Base-by-base conservation (phyloP, 35 echinoderm and acorn worm genomes). In the Apostichopus californicus region DNA sequence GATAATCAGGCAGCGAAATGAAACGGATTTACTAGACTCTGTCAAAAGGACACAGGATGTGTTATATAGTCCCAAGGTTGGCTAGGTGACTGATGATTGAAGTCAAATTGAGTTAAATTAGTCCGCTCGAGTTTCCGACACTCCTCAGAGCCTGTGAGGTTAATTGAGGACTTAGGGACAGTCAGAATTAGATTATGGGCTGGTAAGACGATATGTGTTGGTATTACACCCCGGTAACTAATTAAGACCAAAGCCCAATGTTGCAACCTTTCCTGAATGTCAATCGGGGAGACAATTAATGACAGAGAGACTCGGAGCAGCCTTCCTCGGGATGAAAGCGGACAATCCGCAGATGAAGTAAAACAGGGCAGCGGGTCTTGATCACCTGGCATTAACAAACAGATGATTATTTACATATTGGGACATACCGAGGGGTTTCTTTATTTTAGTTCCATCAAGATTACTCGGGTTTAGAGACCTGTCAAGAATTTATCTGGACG, bases 71-170 rank as follows among this genome's bases (percentile, higher is more conserved):
- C 86, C 68, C 86, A 89, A 89, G 86, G 86, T 89, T 89, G 86
- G 86, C 28, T 72, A 89, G 81, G 81, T 85, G 81, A 85, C 57
- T 46, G 81, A 59, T 85, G 55, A 85, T 85, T 85, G 81, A 85
- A 85, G 81, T 59, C 56, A 85, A 85, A 85, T 85, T 85, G 81
- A 85, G 81, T 85, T 85, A 85, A 85, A 85, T 85, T 85, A 85
- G 81, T 85, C 9, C n/a, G 81, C 15, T 85, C 81, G 81, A 85
- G 81, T 85, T 46, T 85, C 81, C 81, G 81, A 56, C 81, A 58
- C 81, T 85, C 81, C 18, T 24, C 17, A 85, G 24, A 85, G 81
- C 81, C 81, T 85, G 18, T 58, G 81, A 85, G 81, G 81, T 58
- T 85, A 85, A 85, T 59, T 85, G 81, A 23, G 14, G 81, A 85